phyloP scores from a whole-genome alignment of 2,888 invertebrate species.

The Aleiodes leptofemur region DNA sequence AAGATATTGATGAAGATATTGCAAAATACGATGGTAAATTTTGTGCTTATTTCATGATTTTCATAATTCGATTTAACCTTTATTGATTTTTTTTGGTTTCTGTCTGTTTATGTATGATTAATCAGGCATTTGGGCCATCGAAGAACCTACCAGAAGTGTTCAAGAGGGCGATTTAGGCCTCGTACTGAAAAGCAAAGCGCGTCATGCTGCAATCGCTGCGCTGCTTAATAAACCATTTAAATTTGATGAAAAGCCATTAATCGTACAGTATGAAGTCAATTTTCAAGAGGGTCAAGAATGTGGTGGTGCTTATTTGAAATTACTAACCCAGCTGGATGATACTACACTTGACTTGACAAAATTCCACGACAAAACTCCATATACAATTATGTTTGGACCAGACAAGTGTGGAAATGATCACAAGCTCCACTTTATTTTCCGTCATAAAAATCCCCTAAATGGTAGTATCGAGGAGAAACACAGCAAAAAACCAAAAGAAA shows the following conservation, averaged over 20 bases:
- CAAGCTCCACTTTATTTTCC: conserved; percentile 93
- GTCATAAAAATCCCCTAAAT: conserved; percentile 95
- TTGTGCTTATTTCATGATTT: too few species aligned
- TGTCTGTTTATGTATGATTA: conserved; percentile 13
- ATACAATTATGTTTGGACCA: conserved; percentile 99
- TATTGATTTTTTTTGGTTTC: background rate
- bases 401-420: conserved; percentile 99
- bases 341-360: conserved; percentile 82
- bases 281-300: conserved; percentile 98
- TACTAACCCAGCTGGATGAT: conserved; percentile 84
- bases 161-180: conserved; percentile 91
- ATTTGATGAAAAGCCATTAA: conserved; percentile 87
- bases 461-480: conserved; percentile 96
- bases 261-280: conserved; percentile 96
- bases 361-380: conserved; percentile 97
- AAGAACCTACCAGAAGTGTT: conserved; percentile 85
- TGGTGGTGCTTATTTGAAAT: conserved; percentile 97
- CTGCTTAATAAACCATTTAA: conserved; percentile 86
- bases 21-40: conserved; percentile 92
- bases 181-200: conserved; percentile 94
- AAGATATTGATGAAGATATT: conserved; percentile 89
- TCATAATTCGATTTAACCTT: too few species aligned
- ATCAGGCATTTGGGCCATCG: conserved; percentile 82
- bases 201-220: conserved; percentile 95
- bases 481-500: conserved; percentile 91